Evolutionary conservation across 2,113 vertebrate species (phyloP).

Genomic region (Zosterops japonicus): DNA sequence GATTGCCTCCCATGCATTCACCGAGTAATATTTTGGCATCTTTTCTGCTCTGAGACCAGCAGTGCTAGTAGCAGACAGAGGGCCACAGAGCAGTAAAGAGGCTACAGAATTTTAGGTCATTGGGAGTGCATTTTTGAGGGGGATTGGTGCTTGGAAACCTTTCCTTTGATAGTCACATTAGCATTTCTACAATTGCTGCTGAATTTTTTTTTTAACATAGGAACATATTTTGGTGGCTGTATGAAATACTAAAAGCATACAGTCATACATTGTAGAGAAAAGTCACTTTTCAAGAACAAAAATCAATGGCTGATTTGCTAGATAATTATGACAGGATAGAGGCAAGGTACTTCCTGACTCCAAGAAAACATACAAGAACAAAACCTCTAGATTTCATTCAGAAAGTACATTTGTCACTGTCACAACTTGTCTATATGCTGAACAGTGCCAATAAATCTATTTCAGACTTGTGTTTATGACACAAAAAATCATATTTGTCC

Average conservation of each 20-base stretch:
- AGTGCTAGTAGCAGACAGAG: background rate
- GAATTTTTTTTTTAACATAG: background rate
- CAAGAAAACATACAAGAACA: background rate
- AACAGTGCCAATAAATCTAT: background rate
- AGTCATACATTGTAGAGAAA: background rate
- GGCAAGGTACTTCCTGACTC: background rate
- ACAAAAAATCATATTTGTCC: background rate
- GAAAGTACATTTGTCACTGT: background rate
- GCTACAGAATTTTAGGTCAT: background rate
- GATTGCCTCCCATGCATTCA: too few species aligned
- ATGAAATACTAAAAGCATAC: background rate
- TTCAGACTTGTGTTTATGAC: background rate
- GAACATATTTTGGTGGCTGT: background rate
- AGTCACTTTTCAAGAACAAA: background rate
- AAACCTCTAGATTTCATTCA: background rate
- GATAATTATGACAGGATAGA: background rate
- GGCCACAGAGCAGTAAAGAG: background rate
- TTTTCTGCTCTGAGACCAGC: background rate
- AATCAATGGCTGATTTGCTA: background rate
- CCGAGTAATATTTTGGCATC: background rate
- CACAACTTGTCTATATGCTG: background rate
- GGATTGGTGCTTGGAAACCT: background rate
- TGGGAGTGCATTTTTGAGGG: background rate
- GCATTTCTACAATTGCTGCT: background rate
- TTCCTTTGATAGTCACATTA: background rate